phyloP scores from a whole-genome alignment of 37 sponge, comb jelly and placozoan species.

The Halisarca cf. caerulea region DNA sequence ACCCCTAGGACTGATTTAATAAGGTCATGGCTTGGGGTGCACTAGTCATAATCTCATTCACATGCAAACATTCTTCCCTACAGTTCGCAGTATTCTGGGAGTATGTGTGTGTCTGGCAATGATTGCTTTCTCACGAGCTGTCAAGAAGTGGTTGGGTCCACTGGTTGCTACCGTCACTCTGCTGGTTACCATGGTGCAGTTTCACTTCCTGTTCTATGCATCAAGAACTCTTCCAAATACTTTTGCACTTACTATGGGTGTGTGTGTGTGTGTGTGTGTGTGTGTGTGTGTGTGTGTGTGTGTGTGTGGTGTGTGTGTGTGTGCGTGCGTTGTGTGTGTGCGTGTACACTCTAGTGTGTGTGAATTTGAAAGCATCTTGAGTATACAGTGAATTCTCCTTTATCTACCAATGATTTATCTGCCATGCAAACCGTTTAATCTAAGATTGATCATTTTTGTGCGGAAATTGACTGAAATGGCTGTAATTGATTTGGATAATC shows the following conservation, averaged over 20 bases:
- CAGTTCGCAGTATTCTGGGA: constrained; percentile 82
- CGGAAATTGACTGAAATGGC: too few relatives aligned
- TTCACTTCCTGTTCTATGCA: constrained; percentile 96
- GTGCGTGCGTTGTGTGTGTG: not conserved
- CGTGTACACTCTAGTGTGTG: too few relatives aligned
- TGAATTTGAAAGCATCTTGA: too few relatives aligned
- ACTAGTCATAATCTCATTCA: too few relatives aligned
- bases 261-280: constrained; percentile 5
- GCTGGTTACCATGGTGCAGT: constrained; percentile 83
- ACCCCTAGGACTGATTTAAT: too few relatives aligned
- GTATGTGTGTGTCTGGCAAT: constrained; percentile 64
- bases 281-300: not conserved
- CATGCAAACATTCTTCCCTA: too few relatives aligned
- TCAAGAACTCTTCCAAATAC: constrained; percentile 97
- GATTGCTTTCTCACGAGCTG: constrained; percentile 57
- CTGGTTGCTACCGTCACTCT: constrained; percentile 42
- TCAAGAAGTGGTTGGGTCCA: constrained; percentile 53
- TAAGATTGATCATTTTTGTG: too few relatives aligned
- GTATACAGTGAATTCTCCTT: too few relatives aligned
- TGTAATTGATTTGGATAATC: too few relatives aligned
- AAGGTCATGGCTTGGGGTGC: too few relatives aligned
- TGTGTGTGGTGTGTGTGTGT: constrained; percentile 6
- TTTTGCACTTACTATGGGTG: constrained; percentile 88
- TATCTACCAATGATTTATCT: too few relatives aligned
- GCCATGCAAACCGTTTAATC: too few relatives aligned